These are phyloP conservation scores for Channa striata DNA, from an alignment of 2,797 vertebrate genomes.

Conservation along the genomic window DNA sequence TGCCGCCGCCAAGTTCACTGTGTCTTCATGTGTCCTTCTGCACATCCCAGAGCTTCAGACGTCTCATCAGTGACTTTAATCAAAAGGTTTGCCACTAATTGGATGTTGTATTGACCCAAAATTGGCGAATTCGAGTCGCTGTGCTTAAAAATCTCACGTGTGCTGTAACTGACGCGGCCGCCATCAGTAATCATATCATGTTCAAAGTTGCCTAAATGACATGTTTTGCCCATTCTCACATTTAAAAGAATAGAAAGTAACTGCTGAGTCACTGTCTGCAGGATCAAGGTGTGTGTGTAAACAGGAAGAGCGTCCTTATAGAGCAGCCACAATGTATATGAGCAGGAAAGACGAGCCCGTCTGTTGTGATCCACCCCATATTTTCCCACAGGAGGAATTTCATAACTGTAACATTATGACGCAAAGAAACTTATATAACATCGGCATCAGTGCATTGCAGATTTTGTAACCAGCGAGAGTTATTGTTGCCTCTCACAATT, in stretches of 20 bases:
- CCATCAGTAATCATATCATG: conserved; percentile 58
- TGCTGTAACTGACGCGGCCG: conserved; percentile 36
- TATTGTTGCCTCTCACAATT: conserved; percentile 80
- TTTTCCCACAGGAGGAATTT: conserved; percentile 50
- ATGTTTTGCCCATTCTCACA: conserved; percentile 48
- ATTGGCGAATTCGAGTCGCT: conserved; percentile 27
- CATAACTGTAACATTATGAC: conserved; percentile 37
- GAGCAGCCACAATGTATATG: conserved; percentile 18
- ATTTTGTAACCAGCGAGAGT: conserved; percentile 74
- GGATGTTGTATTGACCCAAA: conserved; percentile 48
- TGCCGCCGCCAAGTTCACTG: not conserved
- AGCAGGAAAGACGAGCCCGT: conserved; percentile 7
- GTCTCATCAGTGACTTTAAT: conserved; percentile 34
- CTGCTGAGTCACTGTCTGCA: conserved; percentile 75
- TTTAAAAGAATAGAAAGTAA: conserved; percentile 46
- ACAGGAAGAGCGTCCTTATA: conserved; percentile 60
- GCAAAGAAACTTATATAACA: conserved; percentile 52
- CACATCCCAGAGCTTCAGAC: conserved; percentile 17
- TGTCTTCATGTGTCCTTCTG: conserved; percentile 18
- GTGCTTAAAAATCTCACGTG: conserved; percentile 37
- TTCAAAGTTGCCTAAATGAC: conserved; percentile 70
- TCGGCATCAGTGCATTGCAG: conserved; percentile 58
- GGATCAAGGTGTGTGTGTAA: conserved; percentile 47
- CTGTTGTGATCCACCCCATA: conserved; percentile 15
- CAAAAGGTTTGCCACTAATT: conserved; percentile 42